These are phyloP conservation scores for Trichomycterus rosablanca DNA, from an alignment of 2,113 vertebrate species.

Conservation along the genomic window DNA sequence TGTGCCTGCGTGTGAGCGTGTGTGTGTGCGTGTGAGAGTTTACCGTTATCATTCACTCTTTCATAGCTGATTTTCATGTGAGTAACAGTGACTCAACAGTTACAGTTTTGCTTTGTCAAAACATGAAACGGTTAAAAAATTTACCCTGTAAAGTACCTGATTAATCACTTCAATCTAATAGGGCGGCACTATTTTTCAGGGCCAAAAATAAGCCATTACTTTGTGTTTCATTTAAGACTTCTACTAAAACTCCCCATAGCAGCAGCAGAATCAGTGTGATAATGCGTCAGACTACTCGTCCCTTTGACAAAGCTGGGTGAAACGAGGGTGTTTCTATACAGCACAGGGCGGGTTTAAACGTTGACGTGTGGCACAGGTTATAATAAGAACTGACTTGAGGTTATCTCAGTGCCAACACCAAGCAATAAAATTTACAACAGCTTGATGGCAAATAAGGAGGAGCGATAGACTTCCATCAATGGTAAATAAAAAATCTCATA, in stretches of 20 bases:
- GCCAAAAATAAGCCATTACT: too few species aligned
- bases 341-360: background rate
- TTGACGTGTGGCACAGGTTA: background rate
- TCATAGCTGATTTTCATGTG: background rate
- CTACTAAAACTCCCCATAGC: too few species aligned
- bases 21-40: background rate
- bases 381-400: conserved; percentile 7
- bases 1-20: too few species aligned
- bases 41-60: background rate
- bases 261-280: too few species aligned
- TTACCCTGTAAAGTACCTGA: background rate
- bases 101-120: conserved; percentile 26
- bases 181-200: background rate
- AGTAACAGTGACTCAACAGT: conserved; percentile 24
- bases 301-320: too few species aligned
- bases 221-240: too few species aligned
- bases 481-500: conserved; percentile 28
- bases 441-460: conserved; percentile 25
- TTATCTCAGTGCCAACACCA: background rate
- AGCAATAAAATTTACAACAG: background rate
- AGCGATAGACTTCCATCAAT: conserved; percentile 16
- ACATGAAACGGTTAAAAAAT: conserved; percentile 16
- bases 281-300: too few species aligned
- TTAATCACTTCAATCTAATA: too few species aligned
- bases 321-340: conserved; percentile 5